Percentiles rank a stretch among this genome's conserved stretches.
Evolutionary conservation across 1,140 invertebrate species (phyloP).

Genomic region (Reticulitermes speratus): DNA sequence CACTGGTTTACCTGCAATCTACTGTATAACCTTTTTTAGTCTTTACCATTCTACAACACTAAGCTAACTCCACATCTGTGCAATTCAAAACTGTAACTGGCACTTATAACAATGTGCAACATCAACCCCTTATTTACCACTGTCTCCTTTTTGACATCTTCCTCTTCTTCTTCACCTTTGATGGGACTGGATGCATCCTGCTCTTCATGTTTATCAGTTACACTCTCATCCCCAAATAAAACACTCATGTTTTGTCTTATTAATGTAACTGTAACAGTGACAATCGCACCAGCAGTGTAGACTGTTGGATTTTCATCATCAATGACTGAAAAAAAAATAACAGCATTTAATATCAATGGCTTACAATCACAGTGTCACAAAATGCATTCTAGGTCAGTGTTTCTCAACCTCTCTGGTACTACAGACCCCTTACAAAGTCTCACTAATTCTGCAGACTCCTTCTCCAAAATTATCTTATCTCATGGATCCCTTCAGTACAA

Average conservation of each 20-base stretch:
- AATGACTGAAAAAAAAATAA: slow-evolving; percentile 67
- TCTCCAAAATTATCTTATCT: no score
- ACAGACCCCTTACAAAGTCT: no score
- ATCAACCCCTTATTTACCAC: background rate
- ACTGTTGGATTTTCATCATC: slow-evolving; percentile 96
- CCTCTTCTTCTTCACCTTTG: slow-evolving; percentile 33
- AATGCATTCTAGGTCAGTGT: no score
- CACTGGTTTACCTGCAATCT: no score
- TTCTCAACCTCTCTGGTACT: no score
- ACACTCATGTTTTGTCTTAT: slow-evolving; percentile 75
- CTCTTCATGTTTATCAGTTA: slow-evolving; percentile 57
- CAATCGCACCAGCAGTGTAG: slow-evolving; percentile 95
- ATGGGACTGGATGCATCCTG: background rate
- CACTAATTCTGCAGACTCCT: no score
- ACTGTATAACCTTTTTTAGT: no score
- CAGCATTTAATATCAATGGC: background rate
- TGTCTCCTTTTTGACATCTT: slow-evolving; percentile 36
- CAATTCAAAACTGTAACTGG: no score
- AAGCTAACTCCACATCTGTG: no score
- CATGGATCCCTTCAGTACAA: no score
- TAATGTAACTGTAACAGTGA: slow-evolving; percentile 92
- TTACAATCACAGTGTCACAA: background rate
- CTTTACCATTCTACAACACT: no score
- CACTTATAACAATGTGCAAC: no score
- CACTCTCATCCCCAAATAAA: slow-evolving; percentile 74